Percentiles rank a stretch among this genome's conserved stretches.
phyloP scores from a whole-genome alignment of 2,888 invertebrate species.

The Caenorhabditis angaria region DNA sequence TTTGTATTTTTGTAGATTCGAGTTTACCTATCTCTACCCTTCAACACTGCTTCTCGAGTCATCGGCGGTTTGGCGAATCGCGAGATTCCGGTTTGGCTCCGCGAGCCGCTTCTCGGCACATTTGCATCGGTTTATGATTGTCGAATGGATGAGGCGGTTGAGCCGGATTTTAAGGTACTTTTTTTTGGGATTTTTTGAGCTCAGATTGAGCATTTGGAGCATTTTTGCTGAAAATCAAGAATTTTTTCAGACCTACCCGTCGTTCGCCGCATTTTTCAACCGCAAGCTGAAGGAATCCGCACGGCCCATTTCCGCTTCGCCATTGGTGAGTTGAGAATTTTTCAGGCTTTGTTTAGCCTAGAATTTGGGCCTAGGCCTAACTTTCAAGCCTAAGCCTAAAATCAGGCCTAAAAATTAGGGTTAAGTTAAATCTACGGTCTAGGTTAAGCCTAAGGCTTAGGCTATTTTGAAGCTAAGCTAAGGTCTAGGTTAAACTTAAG shows the following conservation, averaged over 20 bases:
- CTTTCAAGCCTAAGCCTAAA: no score
- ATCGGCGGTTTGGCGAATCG: slow-evolving; percentile 56
- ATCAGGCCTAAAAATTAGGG: no score
- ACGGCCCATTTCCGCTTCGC: slow-evolving; percentile 64
- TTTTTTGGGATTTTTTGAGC: no score
- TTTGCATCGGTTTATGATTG: slow-evolving; percentile 67
- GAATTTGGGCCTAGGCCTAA: background rate
- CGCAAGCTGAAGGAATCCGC: slow-evolving; percentile 56
- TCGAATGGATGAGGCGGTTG: slow-evolving; percentile 66
- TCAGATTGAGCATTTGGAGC: no score
- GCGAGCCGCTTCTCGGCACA: slow-evolving; percentile 61
- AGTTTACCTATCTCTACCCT: slow-evolving; percentile 68
- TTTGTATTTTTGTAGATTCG: slow-evolving; percentile 60
- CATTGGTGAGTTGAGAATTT: slow-evolving; percentile 55
- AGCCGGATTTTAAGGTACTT: slow-evolving; percentile 46
- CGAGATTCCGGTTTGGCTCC: slow-evolving; percentile 62
- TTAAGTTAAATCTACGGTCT: no score
- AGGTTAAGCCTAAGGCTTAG: no score
- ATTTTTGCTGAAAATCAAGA: no score
- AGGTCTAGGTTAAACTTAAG: no score
- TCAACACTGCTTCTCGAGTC: slow-evolving; percentile 55
- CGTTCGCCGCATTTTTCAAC: slow-evolving; percentile 70
- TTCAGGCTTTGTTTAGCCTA: background rate
- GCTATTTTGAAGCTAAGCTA: no score
- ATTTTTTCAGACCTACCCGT: slow-evolving; percentile 48